A percentile compares a stretch with the other conserved stretches of the same genome.
These are phyloP conservation scores for Holothuria leucospilota DNA, from an alignment of 53 echinoderm and acorn worm species.

Conservation along the genomic window DNA sequence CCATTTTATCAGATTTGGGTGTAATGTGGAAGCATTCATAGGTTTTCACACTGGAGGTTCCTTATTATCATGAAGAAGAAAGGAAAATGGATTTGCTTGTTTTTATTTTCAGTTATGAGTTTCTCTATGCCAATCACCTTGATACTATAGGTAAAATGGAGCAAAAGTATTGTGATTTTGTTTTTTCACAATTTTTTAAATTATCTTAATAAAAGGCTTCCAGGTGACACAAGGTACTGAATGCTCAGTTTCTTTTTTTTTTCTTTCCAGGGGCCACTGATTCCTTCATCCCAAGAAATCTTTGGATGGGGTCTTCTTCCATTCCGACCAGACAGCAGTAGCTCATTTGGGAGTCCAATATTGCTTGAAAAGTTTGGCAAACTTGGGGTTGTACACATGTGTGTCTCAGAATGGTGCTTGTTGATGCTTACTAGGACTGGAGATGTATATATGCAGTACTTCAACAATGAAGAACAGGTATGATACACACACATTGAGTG, in stretches of 20 bases:
- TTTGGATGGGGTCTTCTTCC: conserved; percentile 80
- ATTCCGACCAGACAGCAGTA: conserved; percentile 69
- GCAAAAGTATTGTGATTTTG: too few species aligned
- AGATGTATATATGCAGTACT: conserved; percentile 86
- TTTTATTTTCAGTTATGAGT: too few species aligned
- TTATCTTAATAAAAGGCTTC: too few species aligned
- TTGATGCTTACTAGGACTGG: conserved; percentile 86
- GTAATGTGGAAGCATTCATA: too few species aligned
- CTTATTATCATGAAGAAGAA: too few species aligned
- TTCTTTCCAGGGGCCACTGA: conserved; percentile 76
- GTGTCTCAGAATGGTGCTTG: conserved; percentile 74
- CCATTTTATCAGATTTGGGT: too few species aligned
- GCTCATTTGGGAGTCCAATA: conserved; percentile 57
- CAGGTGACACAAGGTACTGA: too few species aligned
- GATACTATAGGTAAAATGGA: too few species aligned
- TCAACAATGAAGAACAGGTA: conserved; percentile 76
- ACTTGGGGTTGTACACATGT: conserved; percentile 84
- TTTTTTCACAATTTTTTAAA: too few species aligned
- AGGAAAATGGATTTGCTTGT: too few species aligned
- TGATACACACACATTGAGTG: not conserved
- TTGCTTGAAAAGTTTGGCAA: conserved; percentile 74
- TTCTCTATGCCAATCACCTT: too few species aligned
- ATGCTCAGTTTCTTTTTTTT: not conserved
- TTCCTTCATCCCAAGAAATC: conserved; percentile 82
- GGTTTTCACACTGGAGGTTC: too few species aligned